Evolutionary conservation across 2,888 invertebrate species (phyloP), one percentile per base, ranked within the genome.

Genomic region (Mimumesa dahlbomi): DNA sequence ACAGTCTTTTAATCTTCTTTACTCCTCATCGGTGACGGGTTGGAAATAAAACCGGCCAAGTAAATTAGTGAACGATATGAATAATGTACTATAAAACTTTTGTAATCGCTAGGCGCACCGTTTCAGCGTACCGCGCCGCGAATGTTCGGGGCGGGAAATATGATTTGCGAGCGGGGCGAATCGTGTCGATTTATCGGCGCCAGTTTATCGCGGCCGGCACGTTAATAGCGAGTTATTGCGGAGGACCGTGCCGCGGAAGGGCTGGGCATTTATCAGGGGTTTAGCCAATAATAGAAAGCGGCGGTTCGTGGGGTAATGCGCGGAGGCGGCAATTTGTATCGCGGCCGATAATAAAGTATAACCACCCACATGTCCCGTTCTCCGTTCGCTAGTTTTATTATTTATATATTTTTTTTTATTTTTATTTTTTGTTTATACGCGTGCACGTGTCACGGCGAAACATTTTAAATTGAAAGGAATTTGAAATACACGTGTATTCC

Each of bases 201-300:
- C 54, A 43, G 72, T 80, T 72, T 80, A 77, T 80, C 69, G 64
- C 56, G 56, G 13, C 43, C 61, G 59, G 56, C 68, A 65, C 66
- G 65, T 70, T 79, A 77, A 79, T 77, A 75, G 66, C 69, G 61
- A 77, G 67, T 77, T 74, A 80, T 58, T 29, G 71, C 56, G 29
- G 63, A 74, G 61, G 67, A 52, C 62, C 34, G 42, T 19, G 63
- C 54, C 58, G 61, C 52, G 52, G 22, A 29, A 54, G 62, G 54
- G 62, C 65, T 70, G 48, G 43, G 69, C 77, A 82, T 84, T 84
- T 82, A 81, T 84, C 82, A 80, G 63, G 52, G 82, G 57, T 77
- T 79, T 81, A 82, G 79, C 77, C 78, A 74, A 76, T 82, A 79
- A 81, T 80, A 80, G 81, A 84, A 84, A 81, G 77, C 79, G 64